A percentile compares a stretch with the other conserved stretches of the same genome.
Conservation (phyloP, 2,113 vertebrate genomes). For the Sylvietta virens region DNA sequence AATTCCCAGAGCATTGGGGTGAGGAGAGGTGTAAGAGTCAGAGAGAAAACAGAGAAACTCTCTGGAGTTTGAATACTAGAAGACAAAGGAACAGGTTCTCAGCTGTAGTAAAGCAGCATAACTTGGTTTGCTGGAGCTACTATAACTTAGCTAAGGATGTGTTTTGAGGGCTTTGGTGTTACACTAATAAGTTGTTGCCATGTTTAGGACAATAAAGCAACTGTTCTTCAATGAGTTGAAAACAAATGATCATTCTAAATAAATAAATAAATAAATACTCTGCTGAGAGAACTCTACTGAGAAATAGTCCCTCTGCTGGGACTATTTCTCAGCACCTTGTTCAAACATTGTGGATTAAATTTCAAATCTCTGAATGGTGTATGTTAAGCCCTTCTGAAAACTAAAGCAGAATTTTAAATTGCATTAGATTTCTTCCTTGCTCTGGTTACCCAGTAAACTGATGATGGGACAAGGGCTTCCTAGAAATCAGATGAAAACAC, state of each 20-base stretch:
- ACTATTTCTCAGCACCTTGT: not conserved
- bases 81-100: not conserved
- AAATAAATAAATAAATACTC: not conserved
- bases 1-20: not conserved
- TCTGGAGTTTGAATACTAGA: not conserved
- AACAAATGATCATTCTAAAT: not conserved
- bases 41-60: not conserved
- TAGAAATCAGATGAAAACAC: conserved; percentile 66
- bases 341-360: not conserved
- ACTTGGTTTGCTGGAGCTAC: not conserved
- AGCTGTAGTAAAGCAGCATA: not conserved
- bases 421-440: conserved; percentile 78
- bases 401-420: not conserved
- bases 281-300: no score
- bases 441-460: conserved; percentile 68
- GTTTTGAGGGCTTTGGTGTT: not conserved
- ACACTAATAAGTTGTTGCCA: not conserved
- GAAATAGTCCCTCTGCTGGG: no score
- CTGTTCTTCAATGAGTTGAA: not conserved
- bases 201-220: not conserved
- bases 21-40: not conserved
- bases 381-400: not conserved
- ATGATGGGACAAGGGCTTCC: conserved; percentile 74
- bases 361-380: not conserved
- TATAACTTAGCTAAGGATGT: not conserved